phyloP scores from a whole-genome alignment of 2,113 vertebrate species.

The Bubalus kerabau region DNA sequence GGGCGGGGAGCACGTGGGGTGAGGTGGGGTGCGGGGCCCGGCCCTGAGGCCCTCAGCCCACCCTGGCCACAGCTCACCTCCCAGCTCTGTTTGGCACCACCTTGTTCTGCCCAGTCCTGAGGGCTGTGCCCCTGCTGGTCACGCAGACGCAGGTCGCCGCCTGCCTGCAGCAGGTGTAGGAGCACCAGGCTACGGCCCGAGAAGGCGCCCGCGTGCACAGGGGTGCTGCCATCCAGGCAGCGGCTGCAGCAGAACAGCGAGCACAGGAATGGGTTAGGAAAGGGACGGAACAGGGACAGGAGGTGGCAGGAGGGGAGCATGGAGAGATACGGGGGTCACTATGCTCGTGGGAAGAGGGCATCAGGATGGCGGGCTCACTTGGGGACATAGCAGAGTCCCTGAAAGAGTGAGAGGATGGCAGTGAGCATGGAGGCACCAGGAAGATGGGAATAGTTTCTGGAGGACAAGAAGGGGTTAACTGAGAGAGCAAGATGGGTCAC shows the following conservation, averaged over 20 bases:
- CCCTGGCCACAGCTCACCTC: conserved; percentile 47
- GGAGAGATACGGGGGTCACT: neutral
- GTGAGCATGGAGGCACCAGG: neutral
- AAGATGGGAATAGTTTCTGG: neutral
- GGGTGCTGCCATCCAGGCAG: conserved; percentile 79
- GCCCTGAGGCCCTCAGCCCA: neutral
- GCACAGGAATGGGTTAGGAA: neutral
- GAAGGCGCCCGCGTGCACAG: conserved; percentile 78
- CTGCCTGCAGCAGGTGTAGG: conserved; percentile 75
- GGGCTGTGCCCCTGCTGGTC: conserved; percentile 75
- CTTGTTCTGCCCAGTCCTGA: conserved; percentile 76
- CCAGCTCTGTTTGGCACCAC: conserved; percentile 26
- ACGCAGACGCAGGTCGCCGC: conserved; percentile 79
- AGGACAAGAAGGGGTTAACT: neutral
- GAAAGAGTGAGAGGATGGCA: neutral
- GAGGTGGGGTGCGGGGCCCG: neutral
- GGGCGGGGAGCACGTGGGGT: neutral
- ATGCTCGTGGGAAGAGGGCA: neutral
- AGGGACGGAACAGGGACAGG: neutral
- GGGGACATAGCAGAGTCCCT: neutral
- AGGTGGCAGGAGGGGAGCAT: neutral
- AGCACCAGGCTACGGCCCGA: conserved; percentile 65
- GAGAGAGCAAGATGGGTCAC: neutral
- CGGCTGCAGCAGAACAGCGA: conserved; percentile 53
- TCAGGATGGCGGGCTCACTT: neutral